Base-by-base conservation (phyloP, 2,888 invertebrate species). In the Metopia argyrocephala region DNA sequence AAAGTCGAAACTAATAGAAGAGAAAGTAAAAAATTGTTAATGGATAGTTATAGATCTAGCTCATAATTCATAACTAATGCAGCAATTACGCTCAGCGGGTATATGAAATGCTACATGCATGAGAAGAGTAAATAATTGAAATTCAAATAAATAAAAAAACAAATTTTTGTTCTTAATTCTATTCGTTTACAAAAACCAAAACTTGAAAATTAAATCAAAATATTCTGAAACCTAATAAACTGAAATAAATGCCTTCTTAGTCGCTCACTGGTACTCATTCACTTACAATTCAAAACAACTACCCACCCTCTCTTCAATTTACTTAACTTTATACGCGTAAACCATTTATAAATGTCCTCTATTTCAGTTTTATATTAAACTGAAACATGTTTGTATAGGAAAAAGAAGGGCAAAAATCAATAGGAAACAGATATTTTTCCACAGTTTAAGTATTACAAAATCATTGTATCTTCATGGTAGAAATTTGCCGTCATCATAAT, bases 101-200 rank as follows among this genome's bases (percentile, higher is more conserved):
- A n/a, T n/a, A n/a, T n/a, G n/a, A n/a, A n/a, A n/a, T n/a, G n/a
- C n/a, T n/a, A n/a, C n/a, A n/a, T n/a, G n/a, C n/a, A n/a, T n/a
- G n/a, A n/a, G n/a, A n/a, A n/a, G n/a, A n/a, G n/a, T n/a, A n/a
- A n/a, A n/a, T n/a, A n/a, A n/a, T n/a, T n/a, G n/a, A n/a, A n/a
- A n/a, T n/a, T n/a, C n/a, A n/a, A n/a, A n/a, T n/a, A n/a, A n/a
- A n/a, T n/a, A n/a, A n/a, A n/a, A n/a, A n/a, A n/a, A n/a, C n/a
- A n/a, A n/a, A n/a, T n/a, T n/a, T n/a, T n/a, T n/a, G n/a, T n/a
- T n/a, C n/a, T n/a, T n/a, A n/a, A n/a, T n/a, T n/a, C n/a, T n/a
- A n/a, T n/a, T n/a, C n/a, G n/a, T n/a, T n/a, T 86, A 85, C 87
- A 87, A 88, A 86, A 84, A 86, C 87, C 87, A 88, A 87, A 87